phyloP scores from a whole-genome alignment of 2,113 vertebrate species.

The Pseudorectes ferrugineus region DNA sequence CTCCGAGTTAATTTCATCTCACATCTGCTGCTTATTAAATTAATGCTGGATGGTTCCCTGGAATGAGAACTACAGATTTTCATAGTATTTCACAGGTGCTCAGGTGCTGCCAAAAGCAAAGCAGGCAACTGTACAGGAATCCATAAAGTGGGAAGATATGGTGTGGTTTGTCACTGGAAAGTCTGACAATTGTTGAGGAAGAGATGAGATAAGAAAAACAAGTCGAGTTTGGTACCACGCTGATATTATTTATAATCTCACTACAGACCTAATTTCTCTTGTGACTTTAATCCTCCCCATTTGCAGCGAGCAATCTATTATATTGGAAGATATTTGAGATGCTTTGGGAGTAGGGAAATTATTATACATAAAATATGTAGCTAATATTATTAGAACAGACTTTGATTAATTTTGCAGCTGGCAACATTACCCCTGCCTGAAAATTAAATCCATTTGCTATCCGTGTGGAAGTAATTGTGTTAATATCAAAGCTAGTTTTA shows the following conservation, averaged over 20 bases:
- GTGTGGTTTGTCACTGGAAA: background rate
- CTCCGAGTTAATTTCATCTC: background rate
- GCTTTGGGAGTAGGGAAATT: background rate
- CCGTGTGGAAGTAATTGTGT: background rate
- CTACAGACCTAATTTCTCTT: background rate
- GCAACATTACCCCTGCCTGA: conserved; percentile 9
- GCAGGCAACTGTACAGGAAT: background rate
- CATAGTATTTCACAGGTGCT: background rate
- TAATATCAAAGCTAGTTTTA: conserved; percentile 18
- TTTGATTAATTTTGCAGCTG: conserved; percentile 47
- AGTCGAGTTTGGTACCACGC: background rate
- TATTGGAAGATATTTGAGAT: background rate
- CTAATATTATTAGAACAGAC: conserved; percentile 25
- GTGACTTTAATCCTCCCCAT: background rate
- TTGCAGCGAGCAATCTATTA: conserved; percentile 15
- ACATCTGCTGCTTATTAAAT: background rate
- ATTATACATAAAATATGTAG: conserved; percentile 14
- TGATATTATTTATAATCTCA: conserved; percentile 7
- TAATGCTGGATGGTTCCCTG: background rate
- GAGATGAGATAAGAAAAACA: background rate
- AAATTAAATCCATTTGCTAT: conserved; percentile 33
- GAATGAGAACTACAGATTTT: background rate
- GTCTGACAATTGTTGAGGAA: background rate
- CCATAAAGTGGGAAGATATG: background rate
- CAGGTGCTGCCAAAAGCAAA: background rate